Base-by-base conservation (phyloP, 2,113 vertebrate genomes). In the Sturnira hondurensis region DNA sequence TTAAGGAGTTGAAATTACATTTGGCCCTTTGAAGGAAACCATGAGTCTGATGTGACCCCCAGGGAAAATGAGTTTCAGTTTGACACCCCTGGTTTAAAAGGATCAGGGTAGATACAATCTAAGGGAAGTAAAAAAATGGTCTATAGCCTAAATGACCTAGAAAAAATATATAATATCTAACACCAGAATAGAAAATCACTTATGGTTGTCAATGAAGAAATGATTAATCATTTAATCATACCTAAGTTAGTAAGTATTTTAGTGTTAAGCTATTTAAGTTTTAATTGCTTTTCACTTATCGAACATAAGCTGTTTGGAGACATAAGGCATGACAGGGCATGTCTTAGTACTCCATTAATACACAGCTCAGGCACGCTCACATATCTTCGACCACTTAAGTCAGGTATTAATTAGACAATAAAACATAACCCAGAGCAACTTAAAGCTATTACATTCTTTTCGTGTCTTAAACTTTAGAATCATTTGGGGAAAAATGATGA, bases 181-280 rank as follows among this genome's bases (percentile, higher is more conserved):
- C 19, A 58, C 1, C 10, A 58, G 68, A 84, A 82, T 65, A 26
- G 50, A 26, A 45, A 86, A 92, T 43, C 70, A 89, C 76, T 89
- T 94, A 76, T 71, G 43, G 89, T 17, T 78, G 17, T 52, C 77
- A 73, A 33, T 20, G 76, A 96, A 78, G 22, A 43, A 86, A 76
- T 41, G 58, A 95, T 89, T 74, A 77, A 84, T 91, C 31, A 70
- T 74, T 91, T 91, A 78, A 28, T 68, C 52, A 70, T 58, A 15
- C 56, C 73, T n/a, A 94, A 97, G 38, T 77, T 94, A 90, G 28
- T 93, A 95, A 95, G 26, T 86, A 86, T 20, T 96, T 97, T 52
- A 85, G 45, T 76, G 12, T 9, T 9, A 96, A 96, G 82, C 82
- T 22, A 8, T 45, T 97, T 87, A 71, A 15, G 14, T 90, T 96